Percentiles rank a stretch among this genome's conserved stretches.
Evolutionary conservation across 2,113 vertebrate species (phyloP).

Genomic region (Sus scrofa): DNA sequence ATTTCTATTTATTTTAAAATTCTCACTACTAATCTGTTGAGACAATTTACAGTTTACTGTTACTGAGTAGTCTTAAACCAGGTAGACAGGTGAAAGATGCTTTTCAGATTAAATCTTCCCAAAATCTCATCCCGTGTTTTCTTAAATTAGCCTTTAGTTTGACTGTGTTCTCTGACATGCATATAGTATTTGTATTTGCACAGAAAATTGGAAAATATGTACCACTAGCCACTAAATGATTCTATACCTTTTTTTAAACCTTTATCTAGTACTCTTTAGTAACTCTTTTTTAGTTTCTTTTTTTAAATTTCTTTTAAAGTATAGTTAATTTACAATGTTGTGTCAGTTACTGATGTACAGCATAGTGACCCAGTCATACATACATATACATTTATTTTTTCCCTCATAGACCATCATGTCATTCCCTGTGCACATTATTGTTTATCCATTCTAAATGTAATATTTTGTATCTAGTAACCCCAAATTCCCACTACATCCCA

Average conservation of each 20-base stretch:
- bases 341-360: too few relatives aligned
- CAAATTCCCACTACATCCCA: too few relatives aligned
- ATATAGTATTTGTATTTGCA: constrained; percentile 45
- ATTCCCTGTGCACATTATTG: too few relatives aligned
- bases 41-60: constrained; percentile 47
- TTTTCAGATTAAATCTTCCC: constrained; percentile 36
- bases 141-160: constrained; percentile 58
- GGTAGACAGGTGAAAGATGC: not conserved
- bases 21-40: constrained; percentile 1
- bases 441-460: too few relatives aligned
- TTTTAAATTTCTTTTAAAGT: too few relatives aligned
- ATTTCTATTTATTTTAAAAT: not conserved
- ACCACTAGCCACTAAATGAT: constrained; percentile 7
- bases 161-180: not conserved
- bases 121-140: constrained; percentile 1
- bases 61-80: constrained; percentile 17
- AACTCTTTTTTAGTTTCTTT: too few relatives aligned
- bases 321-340: too few relatives aligned
- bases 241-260: not conserved
- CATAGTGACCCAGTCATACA: too few relatives aligned
- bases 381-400: too few relatives aligned
- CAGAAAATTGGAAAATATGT: not conserved
- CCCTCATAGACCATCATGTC: too few relatives aligned
- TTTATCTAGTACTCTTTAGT: too few relatives aligned
- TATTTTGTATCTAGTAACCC: too few relatives aligned